phyloP scores from a whole-genome alignment of 1,140 invertebrate genomes.

The Neodiprion pinetum region DNA sequence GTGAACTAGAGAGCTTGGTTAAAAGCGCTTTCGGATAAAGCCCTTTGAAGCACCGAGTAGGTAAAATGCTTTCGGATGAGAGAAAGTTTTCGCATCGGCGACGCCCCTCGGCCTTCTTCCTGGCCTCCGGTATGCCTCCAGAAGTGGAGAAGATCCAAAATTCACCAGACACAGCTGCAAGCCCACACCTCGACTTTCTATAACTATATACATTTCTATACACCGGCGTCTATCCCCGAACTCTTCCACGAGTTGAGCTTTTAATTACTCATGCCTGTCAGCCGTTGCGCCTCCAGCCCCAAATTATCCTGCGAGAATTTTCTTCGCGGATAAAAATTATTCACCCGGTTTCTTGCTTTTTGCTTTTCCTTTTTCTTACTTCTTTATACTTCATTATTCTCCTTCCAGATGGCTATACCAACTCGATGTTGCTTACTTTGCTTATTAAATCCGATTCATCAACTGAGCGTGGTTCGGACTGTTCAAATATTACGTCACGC shows the following conservation, averaged over 20 bases:
- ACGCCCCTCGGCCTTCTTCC: not conserved
- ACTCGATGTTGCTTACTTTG: too few species aligned
- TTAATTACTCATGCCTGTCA: not conserved
- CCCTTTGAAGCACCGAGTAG: not conserved
- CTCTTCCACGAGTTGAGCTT: not conserved
- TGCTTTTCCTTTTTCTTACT: too few species aligned
- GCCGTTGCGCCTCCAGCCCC: not conserved
- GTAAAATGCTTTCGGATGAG: not conserved
- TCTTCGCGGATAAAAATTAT: not conserved
- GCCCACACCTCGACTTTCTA: too few species aligned
- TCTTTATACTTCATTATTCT: too few species aligned
- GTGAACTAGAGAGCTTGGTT: not conserved
- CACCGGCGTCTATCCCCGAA: not conserved
- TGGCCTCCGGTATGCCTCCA: not conserved
- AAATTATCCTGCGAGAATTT: too few species aligned
- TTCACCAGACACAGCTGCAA: not conserved
- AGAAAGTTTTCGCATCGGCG: too few species aligned
- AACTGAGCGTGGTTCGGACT: too few species aligned
- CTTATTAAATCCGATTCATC: too few species aligned
- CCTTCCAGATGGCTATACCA: too few species aligned
- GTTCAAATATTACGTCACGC: too few species aligned
- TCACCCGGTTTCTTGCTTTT: too few species aligned
- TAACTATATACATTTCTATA: too few species aligned
- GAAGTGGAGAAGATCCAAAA: not conserved
- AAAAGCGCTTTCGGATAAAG: not conserved